A percentile compares a stretch with the other conserved stretches of the same genome.
These are phyloP conservation scores for Dinocampus coccinellae DNA, from an alignment of 2,888 invertebrate species.

Conservation along the genomic window DNA sequence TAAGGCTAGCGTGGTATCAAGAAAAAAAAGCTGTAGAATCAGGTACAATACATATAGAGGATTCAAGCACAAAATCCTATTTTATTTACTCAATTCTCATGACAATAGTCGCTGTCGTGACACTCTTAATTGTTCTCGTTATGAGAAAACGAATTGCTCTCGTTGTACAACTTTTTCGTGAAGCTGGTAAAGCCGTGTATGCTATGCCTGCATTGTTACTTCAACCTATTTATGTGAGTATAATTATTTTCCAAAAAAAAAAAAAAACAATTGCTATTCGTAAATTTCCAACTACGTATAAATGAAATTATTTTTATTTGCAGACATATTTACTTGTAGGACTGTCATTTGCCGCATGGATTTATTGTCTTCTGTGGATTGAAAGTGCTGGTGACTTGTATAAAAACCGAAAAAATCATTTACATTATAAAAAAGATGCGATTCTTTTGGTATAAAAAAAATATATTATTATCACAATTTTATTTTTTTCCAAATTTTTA, in stretches of 20 bases:
- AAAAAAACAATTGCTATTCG: no score
- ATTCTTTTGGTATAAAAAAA: constrained; percentile 51
- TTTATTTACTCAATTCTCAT: constrained; percentile 74
- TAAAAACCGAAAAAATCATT: constrained; percentile 51
- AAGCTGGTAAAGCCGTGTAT: constrained; percentile 77
- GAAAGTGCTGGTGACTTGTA: constrained; percentile 74
- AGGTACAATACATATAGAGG: constrained; percentile 53
- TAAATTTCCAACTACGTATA: neutral
- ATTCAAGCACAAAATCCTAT: constrained; percentile 65
- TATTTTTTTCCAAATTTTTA: neutral
- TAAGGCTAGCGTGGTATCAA: constrained; percentile 69
- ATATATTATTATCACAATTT: neutral
- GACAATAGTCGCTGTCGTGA: constrained; percentile 73
- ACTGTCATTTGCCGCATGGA: constrained; percentile 72
- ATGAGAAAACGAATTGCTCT: constrained; percentile 76
- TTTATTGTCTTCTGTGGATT: constrained; percentile 75
- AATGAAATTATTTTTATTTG: constrained; percentile 42
- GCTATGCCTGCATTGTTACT: constrained; percentile 75
- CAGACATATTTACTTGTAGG: constrained; percentile 74
- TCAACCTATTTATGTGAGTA: constrained; percentile 74
- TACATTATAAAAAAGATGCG: constrained; percentile 55
- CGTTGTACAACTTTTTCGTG: constrained; percentile 76
- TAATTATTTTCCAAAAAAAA: no score
- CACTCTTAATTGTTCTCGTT: constrained; percentile 73
- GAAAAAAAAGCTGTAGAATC: constrained; percentile 59